phyloP scores from a whole-genome alignment of 2,888 invertebrate genomes.

The Drepana falcataria region DNA sequence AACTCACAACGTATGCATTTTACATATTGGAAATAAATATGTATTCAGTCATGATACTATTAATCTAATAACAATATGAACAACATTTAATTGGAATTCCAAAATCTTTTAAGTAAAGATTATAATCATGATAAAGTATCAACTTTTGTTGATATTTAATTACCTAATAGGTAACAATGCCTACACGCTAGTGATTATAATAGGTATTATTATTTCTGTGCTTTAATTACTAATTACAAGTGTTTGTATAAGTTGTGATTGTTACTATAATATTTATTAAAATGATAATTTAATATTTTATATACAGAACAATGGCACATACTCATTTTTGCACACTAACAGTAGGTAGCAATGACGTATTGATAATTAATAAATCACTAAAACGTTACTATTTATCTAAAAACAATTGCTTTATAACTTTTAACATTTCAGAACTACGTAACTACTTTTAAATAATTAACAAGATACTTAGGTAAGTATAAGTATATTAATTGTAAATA shows the following conservation, averaged over 20 bases:
- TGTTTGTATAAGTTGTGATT: background rate
- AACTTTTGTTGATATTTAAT: conserved; percentile 4
- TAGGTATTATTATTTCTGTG: conserved; percentile 18
- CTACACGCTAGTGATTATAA: conserved; percentile 1
- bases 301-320: background rate
- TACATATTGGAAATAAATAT: conserved; percentile 20
- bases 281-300: background rate
- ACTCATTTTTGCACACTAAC: background rate
- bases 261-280: background rate
- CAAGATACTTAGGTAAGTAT: too few relatives aligned
- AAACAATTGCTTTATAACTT: too few relatives aligned
- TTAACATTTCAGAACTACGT: too few relatives aligned
- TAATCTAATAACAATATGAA: conserved; percentile 22
- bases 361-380: too few relatives aligned
- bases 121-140: conserved; percentile 11
- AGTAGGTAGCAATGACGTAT: background rate
- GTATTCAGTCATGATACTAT: conserved; percentile 29
- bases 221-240: conserved; percentile 9
- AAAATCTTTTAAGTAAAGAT: conserved; percentile 11
- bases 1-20: conserved; percentile 14
- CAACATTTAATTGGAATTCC: conserved; percentile 12
- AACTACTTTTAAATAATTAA: too few relatives aligned
- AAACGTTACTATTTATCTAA: background rate
- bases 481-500: too few relatives aligned
- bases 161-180: too few relatives aligned